A percentile compares a stretch with the other conserved stretches of the same genome.
Conservation (phyloP, 2,888 invertebrate species). For the Ephialtes manifestator region DNA sequence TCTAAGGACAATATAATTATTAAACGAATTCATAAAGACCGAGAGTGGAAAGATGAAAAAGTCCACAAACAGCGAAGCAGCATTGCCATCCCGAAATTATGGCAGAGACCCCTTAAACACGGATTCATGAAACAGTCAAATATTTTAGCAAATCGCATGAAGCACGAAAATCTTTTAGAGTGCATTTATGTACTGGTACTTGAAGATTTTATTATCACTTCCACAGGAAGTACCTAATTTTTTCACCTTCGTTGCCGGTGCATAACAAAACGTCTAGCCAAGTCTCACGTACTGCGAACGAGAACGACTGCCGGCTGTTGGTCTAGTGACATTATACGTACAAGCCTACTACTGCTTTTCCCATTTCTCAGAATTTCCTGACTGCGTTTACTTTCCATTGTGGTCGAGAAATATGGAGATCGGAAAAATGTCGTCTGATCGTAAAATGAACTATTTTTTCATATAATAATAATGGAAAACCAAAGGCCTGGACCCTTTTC, state of each 20-base stretch:
- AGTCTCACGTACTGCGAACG: neutral
- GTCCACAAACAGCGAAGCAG: no score
- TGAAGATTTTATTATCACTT: neutral
- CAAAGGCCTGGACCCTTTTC: conserved; percentile 7
- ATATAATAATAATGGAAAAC: conserved; percentile 34
- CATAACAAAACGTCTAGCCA: neutral
- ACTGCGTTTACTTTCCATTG: neutral
- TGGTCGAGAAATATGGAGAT: conserved; percentile 8
- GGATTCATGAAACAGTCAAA: no score
- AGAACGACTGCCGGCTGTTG: neutral
- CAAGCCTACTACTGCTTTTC: neutral
- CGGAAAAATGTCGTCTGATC: neutral
- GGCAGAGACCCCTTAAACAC: no score
- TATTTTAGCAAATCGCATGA: no score
- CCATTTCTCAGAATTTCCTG: conserved; percentile 14
- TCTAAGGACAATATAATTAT: no score
- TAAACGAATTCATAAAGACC: no score
- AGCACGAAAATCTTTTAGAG: no score
- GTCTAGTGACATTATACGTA: conserved; percentile 21
- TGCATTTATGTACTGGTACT: neutral
- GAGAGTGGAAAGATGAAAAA: no score
- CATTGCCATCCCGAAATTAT: no score
- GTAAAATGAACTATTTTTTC: conserved; percentile 31
- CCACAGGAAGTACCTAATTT: neutral
- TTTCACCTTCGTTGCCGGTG: neutral